Conservation (phyloP, 2,113 vertebrate genomes). For the Heteronetta atricapilla region DNA sequence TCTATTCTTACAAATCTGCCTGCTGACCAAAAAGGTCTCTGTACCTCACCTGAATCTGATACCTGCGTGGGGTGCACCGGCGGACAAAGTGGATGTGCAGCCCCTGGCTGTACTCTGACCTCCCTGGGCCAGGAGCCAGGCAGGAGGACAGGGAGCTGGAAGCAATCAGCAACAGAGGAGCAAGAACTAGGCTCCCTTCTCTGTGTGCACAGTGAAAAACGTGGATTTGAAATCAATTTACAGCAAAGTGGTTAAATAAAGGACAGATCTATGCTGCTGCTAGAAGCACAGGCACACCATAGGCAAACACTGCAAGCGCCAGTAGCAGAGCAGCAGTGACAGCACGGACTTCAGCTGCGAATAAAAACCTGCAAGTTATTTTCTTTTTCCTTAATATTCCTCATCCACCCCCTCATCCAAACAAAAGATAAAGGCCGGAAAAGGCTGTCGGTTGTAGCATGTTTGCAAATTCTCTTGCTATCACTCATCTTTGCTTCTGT, state of each 20-base stretch:
- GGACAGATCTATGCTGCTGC: neutral
- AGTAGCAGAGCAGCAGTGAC: neutral
- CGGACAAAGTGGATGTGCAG: neutral
- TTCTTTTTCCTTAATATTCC: neutral
- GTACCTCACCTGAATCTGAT: neutral
- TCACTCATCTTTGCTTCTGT: neutral
- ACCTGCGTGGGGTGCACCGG: neutral
- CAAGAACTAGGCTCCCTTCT: neutral
- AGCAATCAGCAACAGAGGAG: neutral
- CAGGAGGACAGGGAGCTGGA: neutral
- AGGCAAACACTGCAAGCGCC: neutral
- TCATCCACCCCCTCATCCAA: neutral
- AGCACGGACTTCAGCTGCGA: neutral
- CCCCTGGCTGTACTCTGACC: neutral
- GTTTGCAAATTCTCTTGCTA: slow-evolving; percentile 35
- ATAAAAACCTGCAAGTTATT: slow-evolving; percentile 4
- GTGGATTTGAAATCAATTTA: neutral
- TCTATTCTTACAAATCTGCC: neutral
- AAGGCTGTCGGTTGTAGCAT: neutral
- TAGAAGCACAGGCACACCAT: neutral
- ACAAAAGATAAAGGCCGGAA: neutral
- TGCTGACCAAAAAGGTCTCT: neutral
- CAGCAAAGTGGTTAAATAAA: neutral
- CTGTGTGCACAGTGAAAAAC: neutral
- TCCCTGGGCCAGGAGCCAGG: neutral